A percentile compares a stretch with the other conserved stretches of the same genome.
Conservation (phyloP, 2,797 vertebrate species). For the Aplochiton taeniatus region DNA sequence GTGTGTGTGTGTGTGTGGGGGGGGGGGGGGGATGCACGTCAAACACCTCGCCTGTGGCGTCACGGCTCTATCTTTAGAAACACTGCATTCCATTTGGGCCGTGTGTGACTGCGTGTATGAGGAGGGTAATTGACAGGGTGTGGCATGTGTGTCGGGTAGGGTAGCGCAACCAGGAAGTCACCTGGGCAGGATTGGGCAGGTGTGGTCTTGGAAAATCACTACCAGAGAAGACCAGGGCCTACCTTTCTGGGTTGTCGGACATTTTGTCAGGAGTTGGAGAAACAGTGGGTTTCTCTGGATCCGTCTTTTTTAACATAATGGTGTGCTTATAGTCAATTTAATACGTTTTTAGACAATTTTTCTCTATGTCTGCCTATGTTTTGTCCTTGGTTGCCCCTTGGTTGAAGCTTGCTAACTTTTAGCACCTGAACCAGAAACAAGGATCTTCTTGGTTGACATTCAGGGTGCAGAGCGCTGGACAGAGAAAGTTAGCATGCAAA, state of each 20-base stretch:
- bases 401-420: not conserved
- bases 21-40: conserved; percentile 40
- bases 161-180: conserved; percentile 27
- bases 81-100: conserved; percentile 60
- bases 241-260: not conserved
- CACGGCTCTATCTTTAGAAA: conserved; percentile 58
- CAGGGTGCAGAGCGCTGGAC: conserved; percentile 8
- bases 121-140: conserved; percentile 41
- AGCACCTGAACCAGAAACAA: not conserved
- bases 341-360: too few relatives aligned
- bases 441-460: not conserved
- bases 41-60: conserved; percentile 42
- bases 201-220: conserved; percentile 16
- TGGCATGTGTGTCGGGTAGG: conserved; percentile 24
- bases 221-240: not conserved
- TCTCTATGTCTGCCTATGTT: too few relatives aligned
- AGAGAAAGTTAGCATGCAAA: too few relatives aligned
- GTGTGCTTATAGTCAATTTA: too few relatives aligned
- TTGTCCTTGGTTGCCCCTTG: too few relatives aligned
- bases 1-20: not conserved
- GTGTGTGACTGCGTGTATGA: conserved; percentile 33
- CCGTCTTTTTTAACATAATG: too few relatives aligned
- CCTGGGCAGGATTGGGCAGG: conserved; percentile 44
- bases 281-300: too few relatives aligned
- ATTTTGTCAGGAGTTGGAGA: not conserved